Conservation (phyloP, 2,113 vertebrate genomes). For the Apteryx mantelli region DNA sequence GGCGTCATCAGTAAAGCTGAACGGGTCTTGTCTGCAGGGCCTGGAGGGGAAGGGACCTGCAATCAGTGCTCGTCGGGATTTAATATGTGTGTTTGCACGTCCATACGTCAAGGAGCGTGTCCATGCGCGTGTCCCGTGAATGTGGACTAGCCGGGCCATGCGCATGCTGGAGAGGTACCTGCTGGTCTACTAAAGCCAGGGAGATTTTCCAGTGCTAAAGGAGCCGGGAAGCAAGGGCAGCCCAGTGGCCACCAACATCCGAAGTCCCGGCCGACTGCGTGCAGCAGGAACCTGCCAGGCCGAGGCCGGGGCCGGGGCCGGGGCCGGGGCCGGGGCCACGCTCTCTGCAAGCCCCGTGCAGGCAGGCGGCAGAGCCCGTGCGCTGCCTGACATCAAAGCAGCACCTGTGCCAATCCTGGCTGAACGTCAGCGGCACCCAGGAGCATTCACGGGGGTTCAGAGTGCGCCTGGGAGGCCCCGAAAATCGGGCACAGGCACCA, state of each 20-base stretch:
- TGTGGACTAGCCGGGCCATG: fast-evolving
- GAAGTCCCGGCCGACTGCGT: fast-evolving
- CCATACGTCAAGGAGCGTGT: fast-evolving
- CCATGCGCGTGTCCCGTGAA: fast-evolving
- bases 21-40: neutral
- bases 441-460: neutral
- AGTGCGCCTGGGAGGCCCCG: neutral
- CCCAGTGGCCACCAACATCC: neutral
- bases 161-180: fast-evolving
- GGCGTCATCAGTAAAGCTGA: neutral
- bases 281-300: no score
- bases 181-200: fast-evolving
- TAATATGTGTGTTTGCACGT: fast-evolving
- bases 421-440: neutral
- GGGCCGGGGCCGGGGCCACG: neutral
- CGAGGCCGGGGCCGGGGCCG: neutral
- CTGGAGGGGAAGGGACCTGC: neutral
- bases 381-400: neutral
- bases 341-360: fast-evolving
- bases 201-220: neutral
- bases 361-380: fast-evolving
- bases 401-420: fast-evolving
- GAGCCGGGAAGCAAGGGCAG: neutral
- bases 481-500: neutral
- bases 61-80: neutral